phyloP scores from a whole-genome alignment of 2,888 invertebrate species.

The Drepanosiphum platanoidis region DNA sequence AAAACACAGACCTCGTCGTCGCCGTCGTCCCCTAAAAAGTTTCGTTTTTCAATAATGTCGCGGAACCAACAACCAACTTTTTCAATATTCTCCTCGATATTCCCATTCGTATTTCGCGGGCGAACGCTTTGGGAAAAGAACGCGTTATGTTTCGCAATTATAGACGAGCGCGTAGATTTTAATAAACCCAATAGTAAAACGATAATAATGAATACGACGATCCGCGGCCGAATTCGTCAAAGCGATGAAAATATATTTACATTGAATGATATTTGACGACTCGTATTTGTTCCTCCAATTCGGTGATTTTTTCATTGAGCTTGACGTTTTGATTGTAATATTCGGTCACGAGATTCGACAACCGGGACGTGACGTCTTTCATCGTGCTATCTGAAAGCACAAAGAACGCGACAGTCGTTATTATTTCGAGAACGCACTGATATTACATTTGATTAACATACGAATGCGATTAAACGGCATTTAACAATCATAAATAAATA shows the following conservation, averaged over 20 bases:
- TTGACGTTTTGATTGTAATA: constrained; percentile 59
- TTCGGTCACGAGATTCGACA: constrained; percentile 57
- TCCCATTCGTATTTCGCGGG: neutral
- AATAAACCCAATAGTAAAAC: neutral
- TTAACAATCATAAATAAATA: neutral
- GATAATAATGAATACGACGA: neutral
- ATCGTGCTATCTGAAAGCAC: constrained; percentile 49
- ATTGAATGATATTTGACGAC: constrained; percentile 59
- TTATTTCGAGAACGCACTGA: neutral
- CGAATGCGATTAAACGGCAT: too few species aligned
- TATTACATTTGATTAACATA: neutral
- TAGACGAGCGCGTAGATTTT: neutral
- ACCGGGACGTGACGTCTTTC: constrained; percentile 53
- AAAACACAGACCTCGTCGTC: neutral
- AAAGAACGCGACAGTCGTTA: neutral
- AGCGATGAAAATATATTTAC: constrained; percentile 16
- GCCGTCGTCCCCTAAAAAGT: neutral
- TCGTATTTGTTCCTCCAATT: constrained; percentile 60
- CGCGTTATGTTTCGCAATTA: neutral
- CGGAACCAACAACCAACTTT: neutral
- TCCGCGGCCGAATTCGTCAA: neutral
- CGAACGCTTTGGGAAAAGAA: neutral
- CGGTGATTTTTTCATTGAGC: constrained; percentile 60
- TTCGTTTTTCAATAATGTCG: neutral
- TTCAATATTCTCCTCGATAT: neutral